Percentiles rank a stretch among this genome's conserved stretches.
phyloP scores from a whole-genome alignment of 1,140 invertebrate species.

The Achatina immaculata region DNA sequence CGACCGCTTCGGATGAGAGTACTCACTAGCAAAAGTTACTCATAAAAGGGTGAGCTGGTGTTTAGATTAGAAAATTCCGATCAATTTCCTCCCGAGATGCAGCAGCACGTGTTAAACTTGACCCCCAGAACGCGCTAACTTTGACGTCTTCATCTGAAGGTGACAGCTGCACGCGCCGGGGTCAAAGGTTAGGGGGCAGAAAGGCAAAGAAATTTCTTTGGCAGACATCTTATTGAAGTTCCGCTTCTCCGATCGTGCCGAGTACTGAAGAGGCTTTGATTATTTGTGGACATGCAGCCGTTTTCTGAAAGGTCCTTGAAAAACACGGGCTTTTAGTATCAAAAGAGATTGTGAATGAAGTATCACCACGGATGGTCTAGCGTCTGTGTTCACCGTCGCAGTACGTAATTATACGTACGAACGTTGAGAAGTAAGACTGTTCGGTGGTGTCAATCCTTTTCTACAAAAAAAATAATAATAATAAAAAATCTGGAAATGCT shows the following conservation, averaged over 20 bases:
- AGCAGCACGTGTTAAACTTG: conserved; percentile 21
- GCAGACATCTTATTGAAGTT: conserved; percentile 15
- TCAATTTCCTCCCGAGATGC: not conserved
- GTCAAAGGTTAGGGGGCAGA: not conserved
- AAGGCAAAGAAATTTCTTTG: not conserved
- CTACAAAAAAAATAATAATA: no score
- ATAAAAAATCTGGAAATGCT: no score
- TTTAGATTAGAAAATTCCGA: conserved; percentile 11
- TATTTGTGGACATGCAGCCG: conserved; percentile 5
- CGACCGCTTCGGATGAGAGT: no score
- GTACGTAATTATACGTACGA: no score
- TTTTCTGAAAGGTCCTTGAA: conserved; percentile 4
- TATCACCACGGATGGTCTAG: not conserved
- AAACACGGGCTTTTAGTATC: conserved; percentile 1
- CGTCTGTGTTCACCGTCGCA: not conserved
- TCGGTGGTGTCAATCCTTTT: no score
- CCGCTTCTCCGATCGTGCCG: not conserved
- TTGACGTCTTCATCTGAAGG: conserved; percentile 10
- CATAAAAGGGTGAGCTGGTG: not conserved
- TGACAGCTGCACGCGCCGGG: conserved; percentile 17
- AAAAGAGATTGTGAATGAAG: not conserved
- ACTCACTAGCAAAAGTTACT: not conserved
- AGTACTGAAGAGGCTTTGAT: conserved; percentile 16
- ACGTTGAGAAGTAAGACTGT: no score
- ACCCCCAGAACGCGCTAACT: conserved; percentile 7